Percentiles rank a stretch among this genome's conserved stretches.
phyloP scores from a whole-genome alignment of 1,140 invertebrate species.

The Andrena cerasifolii region DNA sequence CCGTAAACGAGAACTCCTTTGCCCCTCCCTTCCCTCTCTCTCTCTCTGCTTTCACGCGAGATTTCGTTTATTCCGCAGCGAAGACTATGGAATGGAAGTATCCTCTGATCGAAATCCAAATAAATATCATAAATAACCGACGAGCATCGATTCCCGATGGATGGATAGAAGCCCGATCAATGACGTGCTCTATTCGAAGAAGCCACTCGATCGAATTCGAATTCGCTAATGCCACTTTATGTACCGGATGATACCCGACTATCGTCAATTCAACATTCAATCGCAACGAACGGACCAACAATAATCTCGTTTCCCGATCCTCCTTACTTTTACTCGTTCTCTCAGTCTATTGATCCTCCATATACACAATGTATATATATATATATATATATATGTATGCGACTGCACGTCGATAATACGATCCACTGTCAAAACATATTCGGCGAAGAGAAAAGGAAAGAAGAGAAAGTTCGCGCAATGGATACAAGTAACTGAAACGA shows the following conservation, averaged over 20 bases:
- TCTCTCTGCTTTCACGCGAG: not conserved
- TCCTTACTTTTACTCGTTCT: conserved; percentile 9
- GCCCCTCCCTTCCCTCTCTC: not conserved
- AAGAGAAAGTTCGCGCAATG: conserved; percentile 23
- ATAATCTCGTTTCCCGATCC: conserved; percentile 40
- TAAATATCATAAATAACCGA: conserved; percentile 9
- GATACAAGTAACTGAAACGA: conserved; percentile 12
- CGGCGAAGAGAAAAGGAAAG: not conserved
- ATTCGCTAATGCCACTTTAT: not conserved
- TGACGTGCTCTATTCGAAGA: not conserved
- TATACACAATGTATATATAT: not conserved
- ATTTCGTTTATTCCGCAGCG: not conserved
- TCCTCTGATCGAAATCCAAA: not conserved
- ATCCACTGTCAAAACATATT: not conserved
- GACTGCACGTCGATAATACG: not conserved
- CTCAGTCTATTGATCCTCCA: conserved; percentile 39
- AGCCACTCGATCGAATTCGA: not conserved
- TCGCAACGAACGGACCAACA: conserved; percentile 23
- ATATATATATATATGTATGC: conserved; percentile 24
- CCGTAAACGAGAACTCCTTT: conserved; percentile 11
- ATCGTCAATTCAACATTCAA: conserved; percentile 21
- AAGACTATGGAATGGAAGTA: not conserved
- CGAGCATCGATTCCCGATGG: not conserved
- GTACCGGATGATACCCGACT: not conserved
- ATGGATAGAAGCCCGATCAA: not conserved